Conservation (phyloP, 2,797 vertebrate species). For the Acanthurus lineatus region DNA sequence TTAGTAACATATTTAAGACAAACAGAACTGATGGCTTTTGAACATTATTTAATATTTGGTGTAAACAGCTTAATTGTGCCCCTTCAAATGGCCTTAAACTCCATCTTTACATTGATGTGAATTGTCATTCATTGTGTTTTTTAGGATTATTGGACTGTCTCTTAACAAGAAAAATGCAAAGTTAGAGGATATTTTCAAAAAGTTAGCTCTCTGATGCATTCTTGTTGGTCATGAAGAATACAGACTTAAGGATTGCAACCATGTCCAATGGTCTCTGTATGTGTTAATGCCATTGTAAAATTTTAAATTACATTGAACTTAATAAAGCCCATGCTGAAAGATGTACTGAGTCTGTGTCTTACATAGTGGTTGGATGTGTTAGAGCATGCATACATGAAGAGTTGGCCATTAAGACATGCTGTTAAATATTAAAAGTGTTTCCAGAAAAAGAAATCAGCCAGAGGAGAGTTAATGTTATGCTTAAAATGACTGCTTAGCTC, state of each 20-base stretch:
- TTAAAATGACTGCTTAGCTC: neutral
- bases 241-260: slow-evolving; percentile 37
- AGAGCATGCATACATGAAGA: neutral
- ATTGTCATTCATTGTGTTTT: slow-evolving; percentile 69
- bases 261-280: slow-evolving; percentile 69
- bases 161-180: slow-evolving; percentile 55
- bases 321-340: slow-evolving; percentile 80
- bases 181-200: slow-evolving; percentile 67
- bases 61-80: slow-evolving; percentile 73
- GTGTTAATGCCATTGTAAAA: slow-evolving; percentile 77
- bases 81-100: slow-evolving; percentile 84
- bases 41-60: slow-evolving; percentile 84
- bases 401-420: neutral
- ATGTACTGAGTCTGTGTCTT: slow-evolving; percentile 15
- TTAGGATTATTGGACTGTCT: slow-evolving; percentile 61
- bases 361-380: neutral
- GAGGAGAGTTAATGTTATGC: neutral
- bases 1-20: slow-evolving; percentile 84
- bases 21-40: slow-evolving; percentile 75
- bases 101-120: slow-evolving; percentile 72
- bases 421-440: slow-evolving; percentile 2
- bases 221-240: slow-evolving; percentile 23
- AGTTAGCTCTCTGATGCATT: slow-evolving; percentile 54
- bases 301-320: slow-evolving; percentile 68
- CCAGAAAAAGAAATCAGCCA: slow-evolving; percentile 6